Conservation (phyloP, 2,113 vertebrate genomes). For the human (Homo sapiens) region DNA sequence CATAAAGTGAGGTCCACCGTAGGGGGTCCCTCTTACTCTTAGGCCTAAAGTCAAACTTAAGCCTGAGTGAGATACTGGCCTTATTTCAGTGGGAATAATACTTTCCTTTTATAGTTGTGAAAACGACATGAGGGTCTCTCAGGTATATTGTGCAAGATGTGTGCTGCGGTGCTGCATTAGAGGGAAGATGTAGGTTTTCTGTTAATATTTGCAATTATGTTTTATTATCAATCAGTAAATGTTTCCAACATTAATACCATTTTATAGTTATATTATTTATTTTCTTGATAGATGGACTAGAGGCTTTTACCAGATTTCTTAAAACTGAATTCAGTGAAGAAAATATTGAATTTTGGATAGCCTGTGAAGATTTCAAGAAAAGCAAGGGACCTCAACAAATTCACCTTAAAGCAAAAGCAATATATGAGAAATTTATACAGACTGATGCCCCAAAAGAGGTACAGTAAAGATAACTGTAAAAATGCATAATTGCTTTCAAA, state of each 20-base stretch:
- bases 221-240: not conserved
- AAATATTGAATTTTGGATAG: slow-evolving; percentile 97
- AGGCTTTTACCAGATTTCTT: slow-evolving; percentile 92
- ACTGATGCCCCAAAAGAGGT: slow-evolving; percentile 95
- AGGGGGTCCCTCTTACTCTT: not conserved
- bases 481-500: not conserved
- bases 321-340: slow-evolving; percentile 97
- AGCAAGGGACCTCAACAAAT: slow-evolving; percentile 87
- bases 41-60: not conserved
- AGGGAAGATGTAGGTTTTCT: not conserved
- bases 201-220: not conserved
- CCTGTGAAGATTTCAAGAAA: slow-evolving; percentile 95
- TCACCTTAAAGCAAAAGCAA: slow-evolving; percentile 90
- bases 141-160: fast-evolving
- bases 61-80: not conserved
- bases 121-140: not conserved
- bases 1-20: not conserved
- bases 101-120: not conserved
- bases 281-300: slow-evolving; percentile 87
- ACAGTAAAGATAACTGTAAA: slow-evolving; percentile 60
- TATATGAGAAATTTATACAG: slow-evolving; percentile 92
- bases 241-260: not conserved
- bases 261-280: not conserved
- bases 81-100: not conserved
- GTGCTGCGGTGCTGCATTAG: fast-evolving